phyloP scores from a whole-genome alignment of 2,888 invertebrate genomes.

The Pherbina coryleti region DNA sequence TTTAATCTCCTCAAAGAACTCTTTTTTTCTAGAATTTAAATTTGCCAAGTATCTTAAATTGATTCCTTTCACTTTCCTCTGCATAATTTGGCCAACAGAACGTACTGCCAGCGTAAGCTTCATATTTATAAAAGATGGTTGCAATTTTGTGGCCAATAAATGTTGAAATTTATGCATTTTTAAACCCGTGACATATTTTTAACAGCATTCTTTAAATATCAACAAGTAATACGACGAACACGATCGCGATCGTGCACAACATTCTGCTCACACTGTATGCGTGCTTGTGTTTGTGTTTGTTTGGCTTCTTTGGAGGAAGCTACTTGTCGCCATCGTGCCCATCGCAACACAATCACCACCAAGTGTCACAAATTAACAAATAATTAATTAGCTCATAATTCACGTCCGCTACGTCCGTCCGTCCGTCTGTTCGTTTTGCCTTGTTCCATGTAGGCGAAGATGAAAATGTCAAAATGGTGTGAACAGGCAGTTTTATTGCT shows the following conservation, averaged over 20 bases:
- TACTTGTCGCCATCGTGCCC: slow-evolving; percentile 34
- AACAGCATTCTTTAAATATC: background rate
- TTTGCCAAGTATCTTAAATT: too few relatives aligned
- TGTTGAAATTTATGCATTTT: slow-evolving; percentile 53
- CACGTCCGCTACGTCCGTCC: slow-evolving; percentile 41
- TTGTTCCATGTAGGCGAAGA: slow-evolving; percentile 3
- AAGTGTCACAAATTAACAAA: slow-evolving; percentile 60
- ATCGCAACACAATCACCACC: background rate
- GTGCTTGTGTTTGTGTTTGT: background rate
- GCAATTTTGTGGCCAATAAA: slow-evolving; percentile 60
- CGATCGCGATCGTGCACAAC: slow-evolving; percentile 20
- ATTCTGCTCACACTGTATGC: background rate
- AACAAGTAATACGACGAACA: background rate
- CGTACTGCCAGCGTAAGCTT: background rate
- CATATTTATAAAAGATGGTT: background rate
- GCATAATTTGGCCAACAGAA: background rate
- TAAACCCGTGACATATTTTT: slow-evolving; percentile 21
- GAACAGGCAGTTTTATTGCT: slow-evolving; percentile 39
- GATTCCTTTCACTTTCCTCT: too few relatives aligned
- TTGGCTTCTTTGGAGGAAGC: background rate
- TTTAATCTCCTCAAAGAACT: too few relatives aligned
- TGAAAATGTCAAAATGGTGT: slow-evolving; percentile 41
- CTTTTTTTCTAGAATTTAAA: too few relatives aligned
- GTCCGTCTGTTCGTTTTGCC: background rate
- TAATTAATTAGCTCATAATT: slow-evolving; percentile 65